Conservation (phyloP, 1,140 invertebrate species). For the Hylaeus volcanicus region DNA sequence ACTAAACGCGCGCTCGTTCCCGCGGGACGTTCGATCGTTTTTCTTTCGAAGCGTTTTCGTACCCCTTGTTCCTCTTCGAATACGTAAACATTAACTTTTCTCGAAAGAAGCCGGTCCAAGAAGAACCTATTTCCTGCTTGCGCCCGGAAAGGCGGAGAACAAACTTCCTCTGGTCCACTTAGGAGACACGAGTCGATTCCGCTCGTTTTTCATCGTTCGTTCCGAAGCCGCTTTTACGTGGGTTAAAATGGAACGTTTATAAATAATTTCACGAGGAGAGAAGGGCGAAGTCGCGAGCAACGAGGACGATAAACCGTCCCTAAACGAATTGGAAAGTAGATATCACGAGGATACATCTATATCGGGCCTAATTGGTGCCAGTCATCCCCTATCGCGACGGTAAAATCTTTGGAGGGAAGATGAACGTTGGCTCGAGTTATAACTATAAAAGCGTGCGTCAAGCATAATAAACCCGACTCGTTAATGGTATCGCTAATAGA, state of each 20-base stretch:
- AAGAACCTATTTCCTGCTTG: not conserved
- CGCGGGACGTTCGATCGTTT: not conserved
- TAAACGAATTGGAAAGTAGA: conserved; percentile 55
- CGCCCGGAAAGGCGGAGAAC: not conserved
- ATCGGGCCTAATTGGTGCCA: conserved; percentile 73
- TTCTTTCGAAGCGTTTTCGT: not conserved
- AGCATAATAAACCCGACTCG: conserved; percentile 75
- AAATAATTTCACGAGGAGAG: not conserved
- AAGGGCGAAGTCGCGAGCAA: not conserved
- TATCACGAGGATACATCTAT: conserved; percentile 67
- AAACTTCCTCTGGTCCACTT: not conserved
- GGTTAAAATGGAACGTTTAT: not conserved
- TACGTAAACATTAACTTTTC: not conserved
- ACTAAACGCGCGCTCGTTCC: not conserved
- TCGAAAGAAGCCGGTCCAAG: not conserved
- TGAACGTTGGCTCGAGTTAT: conserved; percentile 65
- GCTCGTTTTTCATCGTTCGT: too few relatives aligned
- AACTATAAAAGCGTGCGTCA: conserved; percentile 73
- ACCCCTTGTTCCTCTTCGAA: not conserved
- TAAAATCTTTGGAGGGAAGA: conserved; percentile 35
- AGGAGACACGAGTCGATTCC: too few relatives aligned
- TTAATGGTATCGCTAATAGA: conserved; percentile 78
- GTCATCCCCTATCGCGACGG: conserved; percentile 57
- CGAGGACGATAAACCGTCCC: not conserved
- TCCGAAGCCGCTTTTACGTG: too few relatives aligned